Conservation (phyloP, 2,113 vertebrate genomes). For the Pangasianodon gigas region DNA sequence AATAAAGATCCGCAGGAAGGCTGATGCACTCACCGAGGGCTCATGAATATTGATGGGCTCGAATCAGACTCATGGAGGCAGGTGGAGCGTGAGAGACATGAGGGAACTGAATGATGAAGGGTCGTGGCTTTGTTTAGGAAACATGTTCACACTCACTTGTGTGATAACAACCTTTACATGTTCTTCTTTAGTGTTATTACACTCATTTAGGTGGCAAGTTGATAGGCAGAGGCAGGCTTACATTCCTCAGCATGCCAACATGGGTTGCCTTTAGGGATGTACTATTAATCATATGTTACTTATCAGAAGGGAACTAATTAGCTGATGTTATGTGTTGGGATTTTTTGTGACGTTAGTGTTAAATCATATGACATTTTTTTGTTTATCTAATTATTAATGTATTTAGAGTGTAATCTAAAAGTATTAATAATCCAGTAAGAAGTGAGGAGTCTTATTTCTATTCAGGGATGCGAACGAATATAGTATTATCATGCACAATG, state of each 20-base stretch:
- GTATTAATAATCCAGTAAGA: background rate
- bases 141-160: background rate
- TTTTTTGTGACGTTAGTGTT: background rate
- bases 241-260: background rate
- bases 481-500: background rate
- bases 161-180: background rate
- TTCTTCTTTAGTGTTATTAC: background rate
- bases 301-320: slow-evolving; percentile 18
- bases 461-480: background rate
- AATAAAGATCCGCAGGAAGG: slow-evolving; percentile 21
- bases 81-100: slow-evolving; percentile 13
- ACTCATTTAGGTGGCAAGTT: background rate
- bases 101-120: slow-evolving; percentile 34
- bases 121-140: slow-evolving; percentile 14
- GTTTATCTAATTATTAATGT: background rate
- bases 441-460: background rate
- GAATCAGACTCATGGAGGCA: slow-evolving; percentile 12
- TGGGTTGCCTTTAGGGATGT: background rate
- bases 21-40: background rate
- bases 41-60: slow-evolving; percentile 40
- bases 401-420: background rate
- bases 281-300: background rate
- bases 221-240: background rate
- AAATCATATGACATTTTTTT: too few species aligned
- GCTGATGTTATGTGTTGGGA: background rate